Evolutionary conservation across 2,888 invertebrate genomes (phyloP).

Genomic region (Drosophila parthenogenetica): DNA sequence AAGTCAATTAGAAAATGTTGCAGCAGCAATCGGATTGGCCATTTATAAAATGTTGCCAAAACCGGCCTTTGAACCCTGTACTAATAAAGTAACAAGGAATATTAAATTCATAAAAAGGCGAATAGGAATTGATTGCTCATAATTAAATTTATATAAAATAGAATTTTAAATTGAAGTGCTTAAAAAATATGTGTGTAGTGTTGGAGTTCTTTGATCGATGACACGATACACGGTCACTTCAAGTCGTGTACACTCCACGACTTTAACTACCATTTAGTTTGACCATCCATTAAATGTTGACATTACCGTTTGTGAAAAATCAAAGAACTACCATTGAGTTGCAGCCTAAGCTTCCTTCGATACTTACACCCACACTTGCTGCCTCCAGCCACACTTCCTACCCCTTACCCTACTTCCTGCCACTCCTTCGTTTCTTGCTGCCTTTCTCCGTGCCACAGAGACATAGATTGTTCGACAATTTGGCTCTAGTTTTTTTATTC

Average conservation of each 20-base stretch:
- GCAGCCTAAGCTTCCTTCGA: background rate
- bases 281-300: conserved; percentile 20
- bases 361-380: no score
- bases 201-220: no score
- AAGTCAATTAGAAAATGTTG: conserved; percentile 60
- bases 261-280: background rate
- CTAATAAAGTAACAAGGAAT: background rate
- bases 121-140: no score
- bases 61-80: background rate
- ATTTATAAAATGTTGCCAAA: conserved; percentile 39
- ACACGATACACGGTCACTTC: no score
- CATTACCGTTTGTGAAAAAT: background rate
- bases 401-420: no score
- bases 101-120: no score
- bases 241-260: background rate
- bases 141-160: no score
- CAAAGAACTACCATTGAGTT: background rate
- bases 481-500: conserved; percentile 17
- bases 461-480: conserved; percentile 13
- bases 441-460: background rate
- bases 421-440: no score
- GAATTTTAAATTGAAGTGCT: no score
- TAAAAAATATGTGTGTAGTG: no score
- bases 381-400: no score
- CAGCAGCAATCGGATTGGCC: conserved; percentile 40